Percentiles rank a stretch among this genome's conserved stretches.
Conservation (phyloP, 2,888 invertebrate genomes). For the Callyntrura guangdongensis region DNA sequence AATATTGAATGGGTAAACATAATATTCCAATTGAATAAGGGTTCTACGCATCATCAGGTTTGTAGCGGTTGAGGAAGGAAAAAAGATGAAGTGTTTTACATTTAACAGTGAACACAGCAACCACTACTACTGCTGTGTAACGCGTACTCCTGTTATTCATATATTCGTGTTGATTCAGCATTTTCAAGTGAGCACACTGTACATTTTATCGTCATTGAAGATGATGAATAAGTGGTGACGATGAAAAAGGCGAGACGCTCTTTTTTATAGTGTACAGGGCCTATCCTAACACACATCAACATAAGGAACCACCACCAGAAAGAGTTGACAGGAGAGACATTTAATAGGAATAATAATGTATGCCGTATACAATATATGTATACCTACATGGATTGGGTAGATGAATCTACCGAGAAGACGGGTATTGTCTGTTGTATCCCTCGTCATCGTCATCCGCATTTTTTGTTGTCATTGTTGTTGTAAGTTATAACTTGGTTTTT, state of each 20-base stretch:
- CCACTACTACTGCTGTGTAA: background rate
- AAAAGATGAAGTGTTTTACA: conserved; percentile 29
- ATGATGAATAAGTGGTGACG: conserved; percentile 20
- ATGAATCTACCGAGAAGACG: conserved; percentile 24
- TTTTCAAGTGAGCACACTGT: conserved; percentile 28
- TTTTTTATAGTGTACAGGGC: conserved; percentile 21
- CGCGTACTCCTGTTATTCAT: background rate
- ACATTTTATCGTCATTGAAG: background rate
- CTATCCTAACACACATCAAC: conserved; percentile 63
- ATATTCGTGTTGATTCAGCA: conserved; percentile 59
- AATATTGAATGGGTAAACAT: background rate
- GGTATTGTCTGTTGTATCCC: conserved; percentile 45
- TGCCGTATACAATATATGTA: background rate
- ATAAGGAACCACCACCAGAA: background rate
- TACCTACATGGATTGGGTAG: conserved; percentile 23
- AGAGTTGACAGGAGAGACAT: background rate
- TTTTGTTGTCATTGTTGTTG: conserved; percentile 14
- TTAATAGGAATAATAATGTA: background rate
- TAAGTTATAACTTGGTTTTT: no score
- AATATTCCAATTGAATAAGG: background rate
- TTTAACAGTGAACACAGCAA: no score
- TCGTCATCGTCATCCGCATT: conserved; percentile 23
- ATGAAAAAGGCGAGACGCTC: background rate
- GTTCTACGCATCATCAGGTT: background rate
- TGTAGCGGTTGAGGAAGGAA: background rate